phyloP scores from a whole-genome alignment of 2,797 vertebrate species.

The Sciurus vulgaris region DNA sequence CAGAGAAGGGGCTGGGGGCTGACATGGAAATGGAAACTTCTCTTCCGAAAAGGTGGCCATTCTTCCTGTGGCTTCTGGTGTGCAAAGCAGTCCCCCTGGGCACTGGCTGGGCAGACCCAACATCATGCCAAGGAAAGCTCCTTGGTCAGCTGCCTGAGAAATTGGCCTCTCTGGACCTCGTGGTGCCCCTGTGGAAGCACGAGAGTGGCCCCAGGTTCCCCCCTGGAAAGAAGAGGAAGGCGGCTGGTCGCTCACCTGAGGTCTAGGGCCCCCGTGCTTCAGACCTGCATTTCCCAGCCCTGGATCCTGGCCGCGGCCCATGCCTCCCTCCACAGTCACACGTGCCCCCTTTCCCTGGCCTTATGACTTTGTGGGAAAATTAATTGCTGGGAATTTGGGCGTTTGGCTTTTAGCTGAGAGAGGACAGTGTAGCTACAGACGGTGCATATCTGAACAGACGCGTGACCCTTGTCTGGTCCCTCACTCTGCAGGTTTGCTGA shows the following conservation, averaged over 20 bases:
- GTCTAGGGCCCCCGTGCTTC: rapidly evolving
- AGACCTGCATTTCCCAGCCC: background rate
- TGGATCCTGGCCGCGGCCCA: rapidly evolving
- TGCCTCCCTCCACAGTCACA: rapidly evolving
- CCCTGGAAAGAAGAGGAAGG: background rate
- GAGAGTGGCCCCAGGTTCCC: background rate
- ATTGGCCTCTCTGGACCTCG: background rate
- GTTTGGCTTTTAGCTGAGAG: background rate
- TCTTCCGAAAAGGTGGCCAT: background rate
- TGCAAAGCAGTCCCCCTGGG: background rate
- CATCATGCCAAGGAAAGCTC: background rate
- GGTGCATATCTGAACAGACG: background rate
- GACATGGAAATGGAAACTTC: rapidly evolving
- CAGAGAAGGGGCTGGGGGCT: background rate
- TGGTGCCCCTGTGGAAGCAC: rapidly evolving
- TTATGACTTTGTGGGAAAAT: background rate
- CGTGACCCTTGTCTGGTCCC: background rate
- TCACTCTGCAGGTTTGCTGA: background rate
- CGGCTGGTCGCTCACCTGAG: rapidly evolving
- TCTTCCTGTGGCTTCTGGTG: rapidly evolving
- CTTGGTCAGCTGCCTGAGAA: background rate
- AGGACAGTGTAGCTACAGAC: background rate
- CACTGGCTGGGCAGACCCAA: background rate
- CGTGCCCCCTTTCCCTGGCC: background rate
- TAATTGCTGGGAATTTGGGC: background rate